phyloP scores from a whole-genome alignment of 2,797 vertebrate genomes.

The Bufotes viridis region DNA sequence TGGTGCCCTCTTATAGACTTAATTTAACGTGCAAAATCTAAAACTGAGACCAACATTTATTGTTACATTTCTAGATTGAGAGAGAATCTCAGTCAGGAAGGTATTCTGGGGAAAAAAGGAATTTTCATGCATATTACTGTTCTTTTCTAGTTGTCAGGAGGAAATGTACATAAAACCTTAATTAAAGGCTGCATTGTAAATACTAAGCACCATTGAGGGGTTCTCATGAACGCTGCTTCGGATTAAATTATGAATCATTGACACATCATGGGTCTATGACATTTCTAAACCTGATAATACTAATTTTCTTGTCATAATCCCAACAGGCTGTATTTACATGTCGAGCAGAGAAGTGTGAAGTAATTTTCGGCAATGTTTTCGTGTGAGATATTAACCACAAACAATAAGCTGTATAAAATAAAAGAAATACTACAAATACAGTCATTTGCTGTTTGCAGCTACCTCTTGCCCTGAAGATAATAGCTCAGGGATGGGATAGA shows the following conservation, averaged over 20 bases:
- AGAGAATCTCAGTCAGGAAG: neutral
- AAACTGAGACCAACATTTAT: too few species aligned
- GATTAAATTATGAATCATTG: constrained; percentile 51
- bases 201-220: constrained; percentile 27
- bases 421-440: constrained; percentile 9
- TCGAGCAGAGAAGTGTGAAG: neutral
- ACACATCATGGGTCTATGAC: constrained; percentile 37
- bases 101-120: neutral
- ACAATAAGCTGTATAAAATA: constrained; percentile 1
- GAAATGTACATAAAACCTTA: constrained; percentile 31
- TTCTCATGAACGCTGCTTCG: constrained; percentile 3
- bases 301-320: constrained; percentile 57
- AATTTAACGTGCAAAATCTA: too few species aligned
- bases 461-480: neutral
- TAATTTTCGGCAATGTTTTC: constrained; percentile 7
- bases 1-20: too few species aligned
- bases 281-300: constrained; percentile 21
- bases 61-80: neutral
- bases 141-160: neutral
- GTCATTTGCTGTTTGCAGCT: constrained; percentile 39
- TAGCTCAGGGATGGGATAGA: neutral
- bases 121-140: neutral
- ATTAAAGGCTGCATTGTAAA: constrained; percentile 31
- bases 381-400: constrained; percentile 22
- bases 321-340: constrained; percentile 25